Evolutionary conservation across 1,140 invertebrate genomes (phyloP), one percentile per base, ranked within the genome.

Genomic region (Microplitis mediator): DNA sequence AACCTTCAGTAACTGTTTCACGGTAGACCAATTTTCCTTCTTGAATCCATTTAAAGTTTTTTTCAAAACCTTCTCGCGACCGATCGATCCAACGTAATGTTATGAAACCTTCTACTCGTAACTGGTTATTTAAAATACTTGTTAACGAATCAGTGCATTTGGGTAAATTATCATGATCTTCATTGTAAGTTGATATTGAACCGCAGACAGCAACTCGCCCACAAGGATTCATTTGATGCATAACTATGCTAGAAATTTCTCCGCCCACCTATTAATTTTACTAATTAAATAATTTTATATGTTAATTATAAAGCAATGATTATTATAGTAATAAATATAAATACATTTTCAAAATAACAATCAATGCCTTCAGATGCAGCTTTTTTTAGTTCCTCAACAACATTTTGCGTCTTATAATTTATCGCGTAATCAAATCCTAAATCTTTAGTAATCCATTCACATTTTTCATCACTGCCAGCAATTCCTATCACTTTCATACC

Each of bases 291-390:
- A 45, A 45, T 3, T 45, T 45, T 3, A 45, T 45, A 23, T 23
- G 23, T 5, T 45, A 45, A 45, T 9, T 45, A 45, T 11, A 45
- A 45, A 11, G 11, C 39, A 45, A 9, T 45, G 11, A 60, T 39
- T 36, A 3, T 68, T 6, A 16, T 68, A 9, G 35, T 32, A 45
- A 14, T n/a, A 23, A 23, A 23, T 23, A 23, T 56, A 74, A 84
- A 78, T 86, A 93, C 92, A 84, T 93, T 93, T 78, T 93, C 92
- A 84, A 93, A 93, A 77, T 93, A 93, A 74, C 91, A 91, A 76
- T 94, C 91, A 2, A 93, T 82, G 39, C 91, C 91, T 11, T 92
- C 85, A 0, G 92, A 91, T n/a, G 91, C 92, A 34, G 83, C 86
- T 81, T 91, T 84, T 76, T 86, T 90, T n/a, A 94, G 83, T 50